These are phyloP conservation scores for Esox niger DNA, from an alignment of 2,113 vertebrate species.

Conservation along the genomic window DNA sequence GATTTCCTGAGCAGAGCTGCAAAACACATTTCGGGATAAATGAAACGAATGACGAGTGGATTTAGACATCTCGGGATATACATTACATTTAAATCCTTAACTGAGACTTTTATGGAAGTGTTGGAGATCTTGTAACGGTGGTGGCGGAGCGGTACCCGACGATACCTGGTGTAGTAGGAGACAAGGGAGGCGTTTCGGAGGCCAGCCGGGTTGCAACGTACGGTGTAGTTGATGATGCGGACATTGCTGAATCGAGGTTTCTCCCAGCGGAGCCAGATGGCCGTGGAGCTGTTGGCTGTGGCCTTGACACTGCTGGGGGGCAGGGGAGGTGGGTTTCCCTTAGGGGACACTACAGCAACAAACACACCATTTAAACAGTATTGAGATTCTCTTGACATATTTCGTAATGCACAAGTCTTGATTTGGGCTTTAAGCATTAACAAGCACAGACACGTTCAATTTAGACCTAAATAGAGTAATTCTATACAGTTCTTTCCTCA, in stretches of 20 bases:
- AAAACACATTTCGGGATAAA: background rate
- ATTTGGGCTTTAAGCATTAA: too few species aligned
- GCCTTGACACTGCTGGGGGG: constrained; percentile 88
- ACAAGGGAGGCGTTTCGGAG: constrained; percentile 91
- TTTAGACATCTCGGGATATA: background rate
- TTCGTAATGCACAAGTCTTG: too few species aligned
- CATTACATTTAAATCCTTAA: too few species aligned
- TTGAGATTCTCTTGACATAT: too few species aligned
- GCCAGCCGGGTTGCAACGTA: constrained; percentile 91
- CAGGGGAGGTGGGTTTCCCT: constrained; percentile 78
- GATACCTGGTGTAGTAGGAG: constrained; percentile 92
- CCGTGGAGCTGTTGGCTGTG: constrained; percentile 88
- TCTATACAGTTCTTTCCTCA: background rate
- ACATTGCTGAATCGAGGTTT: constrained; percentile 87
- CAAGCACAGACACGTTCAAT: too few species aligned
- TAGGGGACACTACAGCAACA: constrained; percentile 58
- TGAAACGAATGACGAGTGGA: background rate
- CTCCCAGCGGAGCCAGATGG: constrained; percentile 94
- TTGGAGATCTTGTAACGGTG: background rate
- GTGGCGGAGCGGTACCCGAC: constrained; percentile 6
- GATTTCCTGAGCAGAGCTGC: constrained; percentile 88
- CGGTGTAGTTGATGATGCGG: constrained; percentile 91
- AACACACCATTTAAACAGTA: too few species aligned
- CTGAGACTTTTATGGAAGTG: background rate
- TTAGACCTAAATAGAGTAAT: too few species aligned